These are phyloP conservation scores for Drosophila anomalata DNA, from an alignment of 2,888 invertebrate genomes.

Conservation along the genomic window DNA sequence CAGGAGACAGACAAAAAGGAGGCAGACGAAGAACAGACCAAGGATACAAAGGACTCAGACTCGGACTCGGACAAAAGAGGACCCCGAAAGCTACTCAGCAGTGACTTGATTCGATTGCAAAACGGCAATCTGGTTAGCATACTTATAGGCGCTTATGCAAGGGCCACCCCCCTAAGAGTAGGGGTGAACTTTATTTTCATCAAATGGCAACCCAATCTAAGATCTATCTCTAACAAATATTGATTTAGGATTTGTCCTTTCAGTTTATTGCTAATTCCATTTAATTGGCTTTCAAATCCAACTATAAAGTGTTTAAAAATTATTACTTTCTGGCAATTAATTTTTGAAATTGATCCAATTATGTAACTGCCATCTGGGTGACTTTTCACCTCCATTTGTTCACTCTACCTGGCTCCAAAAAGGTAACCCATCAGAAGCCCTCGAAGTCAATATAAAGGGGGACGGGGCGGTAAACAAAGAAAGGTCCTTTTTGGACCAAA, in stretches of 20 bases:
- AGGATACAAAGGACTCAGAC: constrained; percentile 27
- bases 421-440: constrained; percentile 6
- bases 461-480: not conserved
- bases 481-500: not conserved
- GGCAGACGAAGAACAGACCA: constrained; percentile 40
- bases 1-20: constrained; percentile 1
- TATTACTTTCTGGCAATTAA: not conserved
- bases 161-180: too few relatives aligned
- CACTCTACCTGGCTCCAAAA: not conserved
- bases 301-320: not conserved
- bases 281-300: not conserved
- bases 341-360: not conserved
- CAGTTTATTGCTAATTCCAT: not conserved
- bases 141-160: not conserved
- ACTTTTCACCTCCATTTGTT: not conserved
- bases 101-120: not conserved
- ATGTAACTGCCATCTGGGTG: not conserved
- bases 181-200: too few relatives aligned
- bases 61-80: constrained; percentile 12
- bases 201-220: too few relatives aligned
- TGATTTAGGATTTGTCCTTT: not conserved
- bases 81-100: not conserved
- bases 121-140: not conserved
- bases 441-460: too few relatives aligned
- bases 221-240: too few relatives aligned